Evolutionary conservation across 2,797 vertebrate genomes (phyloP).

Genomic region (Loris lydekkerianus): DNA sequence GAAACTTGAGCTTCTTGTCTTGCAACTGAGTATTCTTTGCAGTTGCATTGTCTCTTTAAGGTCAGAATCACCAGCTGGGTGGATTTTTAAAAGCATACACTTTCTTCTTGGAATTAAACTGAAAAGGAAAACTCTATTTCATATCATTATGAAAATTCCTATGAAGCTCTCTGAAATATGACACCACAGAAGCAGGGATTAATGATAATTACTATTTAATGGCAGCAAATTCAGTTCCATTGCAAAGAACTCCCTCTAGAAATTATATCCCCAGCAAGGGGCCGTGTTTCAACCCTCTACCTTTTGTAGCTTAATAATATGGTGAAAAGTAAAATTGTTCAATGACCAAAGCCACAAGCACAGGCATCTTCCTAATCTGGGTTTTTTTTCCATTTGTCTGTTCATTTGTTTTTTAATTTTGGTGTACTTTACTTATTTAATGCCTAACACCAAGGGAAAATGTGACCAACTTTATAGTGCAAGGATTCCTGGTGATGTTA

Average conservation of each 20-base stretch:
- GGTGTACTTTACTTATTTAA: not conserved
- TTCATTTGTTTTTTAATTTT: slow-evolving; percentile 22
- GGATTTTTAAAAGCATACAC: not conserved
- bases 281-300: not conserved
- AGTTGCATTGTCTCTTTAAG: not conserved
- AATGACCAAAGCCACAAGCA: not conserved
- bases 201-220: slow-evolving; percentile 66
- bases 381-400: not conserved
- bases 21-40: not conserved
- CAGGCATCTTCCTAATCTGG: not conserved
- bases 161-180: slow-evolving; percentile 54
- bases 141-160: slow-evolving; percentile 63
- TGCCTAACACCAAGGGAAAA: not conserved
- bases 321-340: slow-evolving; percentile 45
- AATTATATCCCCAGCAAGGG: slow-evolving; percentile 28
- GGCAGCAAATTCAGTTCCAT: slow-evolving; percentile 7
- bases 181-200: slow-evolving; percentile 33
- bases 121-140: slow-evolving; percentile 60
- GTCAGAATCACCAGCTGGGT: not conserved
- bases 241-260: slow-evolving; percentile 64
- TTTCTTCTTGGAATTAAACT: slow-evolving; percentile 66
- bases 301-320: slow-evolving; percentile 19
- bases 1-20: not conserved
- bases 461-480: not conserved
- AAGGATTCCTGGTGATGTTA: not conserved